Percentiles rank a stretch among this genome's conserved stretches.
Evolutionary conservation across 2,797 vertebrate genomes (phyloP).

Genomic region (Sebastes matsubarae): DNA sequence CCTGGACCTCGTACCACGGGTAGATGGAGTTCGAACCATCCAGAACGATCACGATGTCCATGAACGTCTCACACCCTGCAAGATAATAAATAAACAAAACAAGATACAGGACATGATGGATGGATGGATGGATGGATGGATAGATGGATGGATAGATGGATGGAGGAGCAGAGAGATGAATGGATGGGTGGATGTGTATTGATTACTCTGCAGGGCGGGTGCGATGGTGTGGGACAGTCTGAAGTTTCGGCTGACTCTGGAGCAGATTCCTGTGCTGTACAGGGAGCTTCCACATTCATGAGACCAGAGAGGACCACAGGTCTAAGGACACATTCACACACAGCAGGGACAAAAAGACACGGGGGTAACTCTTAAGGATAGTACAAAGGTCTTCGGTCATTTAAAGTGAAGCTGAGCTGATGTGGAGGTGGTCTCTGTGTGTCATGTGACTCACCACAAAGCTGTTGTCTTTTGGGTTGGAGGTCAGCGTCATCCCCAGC

Average conservation of each 20-base stretch:
- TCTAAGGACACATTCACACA: constrained; percentile 72
- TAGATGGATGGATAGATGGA: neutral
- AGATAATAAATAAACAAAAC: neutral
- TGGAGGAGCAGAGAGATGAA: neutral
- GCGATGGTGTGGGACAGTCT: constrained; percentile 88
- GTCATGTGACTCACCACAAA: constrained; percentile 88
- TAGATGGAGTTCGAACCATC: constrained; percentile 99
- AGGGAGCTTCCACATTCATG: constrained; percentile 96
- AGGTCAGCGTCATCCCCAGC: constrained; percentile 91
- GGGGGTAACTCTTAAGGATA: neutral
- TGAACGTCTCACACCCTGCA: constrained; percentile 95
- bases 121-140: neutral
- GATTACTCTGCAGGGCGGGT: constrained; percentile 92
- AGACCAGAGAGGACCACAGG: constrained; percentile 96
- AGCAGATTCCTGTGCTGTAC: constrained; percentile 96
- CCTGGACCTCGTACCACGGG: constrained; percentile 95
- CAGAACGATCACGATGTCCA: constrained; percentile 96
- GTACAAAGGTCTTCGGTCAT: too few species aligned
- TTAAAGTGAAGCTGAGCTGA: neutral
- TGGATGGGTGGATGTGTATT: neutral
- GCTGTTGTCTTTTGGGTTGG: constrained; percentile 90
- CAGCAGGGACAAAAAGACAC: neutral
- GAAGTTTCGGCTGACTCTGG: constrained; percentile 89
- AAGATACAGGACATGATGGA: neutral
- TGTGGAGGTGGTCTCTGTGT: neutral